Conservation (phyloP, 2,888 invertebrate species). For the Sipunculus nudus region DNA sequence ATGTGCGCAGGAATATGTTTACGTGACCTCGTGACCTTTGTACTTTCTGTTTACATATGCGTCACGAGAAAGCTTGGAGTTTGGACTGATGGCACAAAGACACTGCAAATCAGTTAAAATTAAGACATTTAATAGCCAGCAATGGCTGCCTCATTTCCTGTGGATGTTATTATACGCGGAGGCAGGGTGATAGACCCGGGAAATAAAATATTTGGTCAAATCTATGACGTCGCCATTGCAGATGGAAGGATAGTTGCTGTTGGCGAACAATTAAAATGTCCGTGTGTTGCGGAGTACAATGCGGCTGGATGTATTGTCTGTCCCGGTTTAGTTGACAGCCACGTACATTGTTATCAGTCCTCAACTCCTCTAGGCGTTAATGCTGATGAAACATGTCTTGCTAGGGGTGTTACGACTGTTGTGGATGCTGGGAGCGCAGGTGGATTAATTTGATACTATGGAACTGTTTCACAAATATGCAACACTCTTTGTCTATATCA, state of each 20-base stretch:
- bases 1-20: too few relatives aligned
- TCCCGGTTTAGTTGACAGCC: conserved; percentile 59
- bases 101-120: too few relatives aligned
- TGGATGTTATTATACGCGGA: conserved; percentile 40
- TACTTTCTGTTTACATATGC: too few relatives aligned
- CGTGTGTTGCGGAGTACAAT: conserved; percentile 46
- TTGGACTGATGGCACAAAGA: too few relatives aligned
- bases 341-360: conserved; percentile 57
- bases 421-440: conserved; percentile 60
- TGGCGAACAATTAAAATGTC: not conserved
- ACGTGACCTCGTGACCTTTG: too few relatives aligned
- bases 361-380: conserved; percentile 57
- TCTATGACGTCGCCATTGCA: conserved; percentile 42
- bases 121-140: too few relatives aligned
- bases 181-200: conserved; percentile 54
- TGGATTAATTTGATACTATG: too few relatives aligned
- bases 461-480: too few relatives aligned
- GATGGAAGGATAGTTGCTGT: conserved; percentile 29
- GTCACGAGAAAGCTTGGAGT: too few relatives aligned
- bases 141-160: not conserved
- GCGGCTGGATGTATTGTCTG: conserved; percentile 53
- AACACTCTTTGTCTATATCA: too few relatives aligned
- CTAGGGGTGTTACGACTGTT: conserved; percentile 54
- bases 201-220: conserved; percentile 43
- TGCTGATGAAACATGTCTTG: conserved; percentile 49